Evolutionary conservation across 2,113 vertebrate genomes (phyloP), one percentile per base, ranked within the genome.

Genomic region (Ciconia maguari): DNA sequence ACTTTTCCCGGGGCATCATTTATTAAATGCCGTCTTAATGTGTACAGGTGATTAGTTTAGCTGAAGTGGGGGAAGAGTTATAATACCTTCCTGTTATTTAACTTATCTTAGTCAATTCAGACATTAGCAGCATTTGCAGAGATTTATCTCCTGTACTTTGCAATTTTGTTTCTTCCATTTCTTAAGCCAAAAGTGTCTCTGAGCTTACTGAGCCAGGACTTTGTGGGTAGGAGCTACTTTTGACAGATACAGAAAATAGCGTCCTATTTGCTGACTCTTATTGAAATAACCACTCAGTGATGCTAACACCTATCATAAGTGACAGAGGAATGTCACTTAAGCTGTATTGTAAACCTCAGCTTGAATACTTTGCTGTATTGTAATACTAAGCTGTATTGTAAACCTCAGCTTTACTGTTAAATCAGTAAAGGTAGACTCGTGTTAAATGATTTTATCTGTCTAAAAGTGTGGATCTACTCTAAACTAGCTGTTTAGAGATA

Each of bases 11-110:
- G 30, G 32, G 17, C 32, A n/a, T 38, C 34, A 71, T 95, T 95
- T 96, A 94, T 97, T 94, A 95, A 96, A 96, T 80, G 51, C 32
- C 4, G 1, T 75, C 72, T 90, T 94, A 97, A 95, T 89, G 79
- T 95, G 83, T 94, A 91, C 68, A 94, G 82, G 93, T 82, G 22
- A 96, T 96, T 93, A 90, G 78, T 88, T 88, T 85, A 88, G 41
- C 86, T 84, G 69, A 96, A 97, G 72, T 0, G 1, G 64, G 20
- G 46, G 24, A 94, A 92, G 66, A 92, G 89, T 96, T 94, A 74
- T 84, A 76, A 90, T 78, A 84, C 25, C 24, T 83, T 89, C 29
- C 21, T 91, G 41, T 92, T 93, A 87, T 91, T 97, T 94, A 94
- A 94, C 74, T 93, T 92, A 48, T 72, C 46, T 74, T 64, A 71